A percentile compares a stretch with the other conserved stretches of the same genome.
These are phyloP conservation scores for Sandelia bainsii DNA, from an alignment of 2,797 vertebrate species.

Conservation along the genomic window DNA sequence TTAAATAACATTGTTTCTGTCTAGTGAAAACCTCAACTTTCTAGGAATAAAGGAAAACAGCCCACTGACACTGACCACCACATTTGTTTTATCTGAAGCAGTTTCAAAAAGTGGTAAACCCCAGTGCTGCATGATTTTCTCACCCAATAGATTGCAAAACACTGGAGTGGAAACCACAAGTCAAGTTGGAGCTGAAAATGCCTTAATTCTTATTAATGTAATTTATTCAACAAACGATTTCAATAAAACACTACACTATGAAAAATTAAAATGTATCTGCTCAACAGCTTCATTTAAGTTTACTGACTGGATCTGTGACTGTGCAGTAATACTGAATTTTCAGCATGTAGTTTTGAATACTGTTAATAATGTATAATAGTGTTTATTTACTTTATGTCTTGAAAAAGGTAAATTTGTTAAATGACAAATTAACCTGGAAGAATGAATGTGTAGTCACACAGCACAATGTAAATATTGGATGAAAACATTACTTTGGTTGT, in stretches of 20 bases:
- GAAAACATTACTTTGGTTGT: not conserved
- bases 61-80: not conserved
- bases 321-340: not conserved
- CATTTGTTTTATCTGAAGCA: not conserved
- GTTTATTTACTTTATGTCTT: not conserved
- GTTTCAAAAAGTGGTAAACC: constrained; percentile 5
- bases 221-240: constrained; percentile 4
- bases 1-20: not conserved
- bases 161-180: not conserved
- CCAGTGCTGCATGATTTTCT: not conserved
- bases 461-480: not conserved
- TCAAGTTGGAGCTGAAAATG: not conserved
- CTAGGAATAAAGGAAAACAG: constrained; percentile 16
- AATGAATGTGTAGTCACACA: not conserved
- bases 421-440: not conserved
- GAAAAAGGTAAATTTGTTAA: not conserved
- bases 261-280: constrained; percentile 5
- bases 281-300: not conserved
- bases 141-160: not conserved
- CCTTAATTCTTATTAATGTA: not conserved
- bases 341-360: not conserved
- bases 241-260: not conserved
- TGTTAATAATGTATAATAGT: too few species aligned
- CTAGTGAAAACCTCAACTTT: constrained; percentile 2
- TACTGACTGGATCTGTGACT: not conserved